A percentile compares a stretch with the other conserved stretches of the same genome.
Evolutionary conservation across 2,797 vertebrate species (phyloP).

Genomic region (Epinephelus malabaricus): DNA sequence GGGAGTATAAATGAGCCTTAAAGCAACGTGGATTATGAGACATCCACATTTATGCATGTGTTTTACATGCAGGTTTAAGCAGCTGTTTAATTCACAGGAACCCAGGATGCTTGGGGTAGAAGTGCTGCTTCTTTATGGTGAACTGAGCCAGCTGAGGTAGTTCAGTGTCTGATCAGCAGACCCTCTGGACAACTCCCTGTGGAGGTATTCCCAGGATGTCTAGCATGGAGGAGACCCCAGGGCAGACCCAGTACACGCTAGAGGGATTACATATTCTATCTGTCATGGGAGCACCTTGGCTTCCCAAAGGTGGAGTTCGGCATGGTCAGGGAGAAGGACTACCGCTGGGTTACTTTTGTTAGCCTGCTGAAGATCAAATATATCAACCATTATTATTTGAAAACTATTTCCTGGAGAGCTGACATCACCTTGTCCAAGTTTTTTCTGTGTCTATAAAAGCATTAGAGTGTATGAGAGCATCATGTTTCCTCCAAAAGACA

Average conservation of each 20-base stretch:
- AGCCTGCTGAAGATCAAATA: too few relatives aligned
- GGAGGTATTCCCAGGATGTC: not conserved
- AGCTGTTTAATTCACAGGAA: not conserved
- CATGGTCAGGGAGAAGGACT: not conserved
- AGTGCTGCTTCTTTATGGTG: not conserved
- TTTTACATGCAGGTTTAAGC: not conserved
- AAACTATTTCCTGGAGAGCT: not conserved
- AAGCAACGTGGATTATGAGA: too few relatives aligned
- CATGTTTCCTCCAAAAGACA: conserved; percentile 44
- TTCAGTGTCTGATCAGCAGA: not conserved
- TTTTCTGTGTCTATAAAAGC: not conserved
- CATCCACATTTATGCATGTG: too few relatives aligned
- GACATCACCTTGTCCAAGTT: not conserved
- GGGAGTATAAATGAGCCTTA: too few relatives aligned
- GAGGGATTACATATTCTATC: not conserved
- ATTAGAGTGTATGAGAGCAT: conserved; percentile 1
- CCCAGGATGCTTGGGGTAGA: too few relatives aligned
- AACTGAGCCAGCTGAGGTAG: not conserved
- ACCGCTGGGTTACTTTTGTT: too few relatives aligned
- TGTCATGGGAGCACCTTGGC: too few relatives aligned
- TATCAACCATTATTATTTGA: not conserved
- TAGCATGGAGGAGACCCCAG: not conserved
- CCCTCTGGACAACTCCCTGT: not conserved
- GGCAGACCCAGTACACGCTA: not conserved
- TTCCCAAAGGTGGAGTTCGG: too few relatives aligned